Percentiles rank a stretch among this genome's conserved stretches.
These are phyloP conservation scores for Drosophila lacertosa DNA, from an alignment of 1,140 invertebrate species.

Conservation along the genomic window DNA sequence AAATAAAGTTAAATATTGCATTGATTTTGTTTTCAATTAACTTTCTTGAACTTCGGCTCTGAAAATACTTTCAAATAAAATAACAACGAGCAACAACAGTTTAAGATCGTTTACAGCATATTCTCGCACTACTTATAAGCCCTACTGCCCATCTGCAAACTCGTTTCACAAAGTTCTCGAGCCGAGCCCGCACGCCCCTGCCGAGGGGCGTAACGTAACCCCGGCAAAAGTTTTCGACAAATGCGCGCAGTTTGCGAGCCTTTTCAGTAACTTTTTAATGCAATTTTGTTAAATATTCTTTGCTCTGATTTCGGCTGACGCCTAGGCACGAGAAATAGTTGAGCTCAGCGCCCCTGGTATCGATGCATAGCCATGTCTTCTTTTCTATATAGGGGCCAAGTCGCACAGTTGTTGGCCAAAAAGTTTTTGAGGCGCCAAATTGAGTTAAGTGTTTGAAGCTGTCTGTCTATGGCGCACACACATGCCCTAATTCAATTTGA, in stretches of 20 bases:
- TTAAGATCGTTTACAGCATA: not conserved
- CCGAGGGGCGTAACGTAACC: conserved; percentile 11
- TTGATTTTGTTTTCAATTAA: not conserved
- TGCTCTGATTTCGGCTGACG: conserved; percentile 58
- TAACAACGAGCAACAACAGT: not conserved
- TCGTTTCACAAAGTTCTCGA: conserved; percentile 8
- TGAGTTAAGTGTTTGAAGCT: conserved; percentile 70
- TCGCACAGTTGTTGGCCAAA: conserved; percentile 23
- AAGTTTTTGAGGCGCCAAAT: conserved; percentile 70
- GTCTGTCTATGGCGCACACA: conserved; percentile 49
- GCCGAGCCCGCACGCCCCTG: too few relatives aligned
- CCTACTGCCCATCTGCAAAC: not conserved
- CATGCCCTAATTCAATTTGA: conserved; percentile 68
- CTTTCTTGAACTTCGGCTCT: not conserved
- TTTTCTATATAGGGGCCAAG: not conserved
- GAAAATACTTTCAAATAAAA: not conserved
- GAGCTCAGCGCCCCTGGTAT: conserved; percentile 1
- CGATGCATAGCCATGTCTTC: conserved; percentile 1
- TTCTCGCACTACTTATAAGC: not conserved
- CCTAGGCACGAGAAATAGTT: conserved; percentile 47
- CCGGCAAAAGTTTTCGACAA: conserved; percentile 35
- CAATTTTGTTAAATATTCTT: conserved; percentile 72
- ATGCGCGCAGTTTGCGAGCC: conserved; percentile 51
- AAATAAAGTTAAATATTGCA: not conserved
- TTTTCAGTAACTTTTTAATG: conserved; percentile 71